Evolutionary conservation across 2,888 invertebrate genomes (phyloP).

Genomic region (Odontothrips loti): DNA sequence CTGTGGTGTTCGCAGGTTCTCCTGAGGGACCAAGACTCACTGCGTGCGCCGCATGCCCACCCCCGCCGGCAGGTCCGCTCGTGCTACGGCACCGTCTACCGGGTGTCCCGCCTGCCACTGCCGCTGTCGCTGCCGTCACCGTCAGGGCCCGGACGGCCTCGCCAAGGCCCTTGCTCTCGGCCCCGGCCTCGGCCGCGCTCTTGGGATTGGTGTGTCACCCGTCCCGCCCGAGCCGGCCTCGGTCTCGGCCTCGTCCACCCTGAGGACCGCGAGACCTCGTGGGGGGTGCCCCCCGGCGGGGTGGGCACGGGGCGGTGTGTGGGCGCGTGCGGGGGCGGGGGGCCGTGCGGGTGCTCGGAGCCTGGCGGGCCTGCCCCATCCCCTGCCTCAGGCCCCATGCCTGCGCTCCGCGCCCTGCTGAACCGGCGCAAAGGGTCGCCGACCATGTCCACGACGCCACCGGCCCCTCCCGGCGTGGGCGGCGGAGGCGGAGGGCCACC

Average conservation of each 20-base stretch:
- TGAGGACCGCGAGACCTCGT: constrained; percentile 13
- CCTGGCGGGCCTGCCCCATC: neutral
- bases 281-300: neutral
- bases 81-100: constrained; percentile 6
- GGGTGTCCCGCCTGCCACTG: neutral
- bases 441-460: constrained; percentile 30
- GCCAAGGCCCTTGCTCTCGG: neutral
- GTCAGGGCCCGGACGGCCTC: neutral
- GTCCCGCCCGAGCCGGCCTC: neutral
- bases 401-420: constrained; percentile 36
- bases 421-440: constrained; percentile 31
- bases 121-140: neutral
- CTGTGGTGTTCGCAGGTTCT: neutral
- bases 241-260: constrained; percentile 4
- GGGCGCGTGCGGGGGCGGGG: constrained; percentile 3
- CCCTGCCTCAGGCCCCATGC: constrained; percentile 10
- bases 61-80: neutral
- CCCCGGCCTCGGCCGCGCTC: constrained; percentile 8
- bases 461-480: constrained; percentile 37
- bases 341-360: neutral
- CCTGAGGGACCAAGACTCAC: neutral
- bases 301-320: neutral
- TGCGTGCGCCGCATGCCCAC: neutral
- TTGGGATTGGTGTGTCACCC: neutral
- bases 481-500: constrained; percentile 36